A percentile compares a stretch with the other conserved stretches of the same genome.
phyloP scores from a whole-genome alignment of 2,888 invertebrate species.

The Drosophila neonasuta region DNA sequence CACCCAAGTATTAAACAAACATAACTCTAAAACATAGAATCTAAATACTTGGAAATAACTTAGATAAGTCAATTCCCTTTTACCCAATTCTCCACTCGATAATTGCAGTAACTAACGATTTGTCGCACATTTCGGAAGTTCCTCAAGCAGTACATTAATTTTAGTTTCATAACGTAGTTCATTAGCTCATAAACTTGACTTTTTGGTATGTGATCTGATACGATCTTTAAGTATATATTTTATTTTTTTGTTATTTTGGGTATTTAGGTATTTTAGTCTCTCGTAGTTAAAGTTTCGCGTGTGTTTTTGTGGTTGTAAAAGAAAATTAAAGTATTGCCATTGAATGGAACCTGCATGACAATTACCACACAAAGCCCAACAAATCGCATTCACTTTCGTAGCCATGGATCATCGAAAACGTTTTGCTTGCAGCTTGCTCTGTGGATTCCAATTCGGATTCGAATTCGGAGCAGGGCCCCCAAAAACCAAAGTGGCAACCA shows the following conservation, averaged over 20 bases:
- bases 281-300: constrained; percentile 23
- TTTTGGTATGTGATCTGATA: constrained; percentile 9
- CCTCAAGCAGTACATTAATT: neutral
- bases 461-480: constrained; percentile 32
- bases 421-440: neutral
- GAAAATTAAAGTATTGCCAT: constrained; percentile 63
- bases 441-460: constrained; percentile 10
- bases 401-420: constrained; percentile 34
- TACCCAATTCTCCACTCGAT: neutral
- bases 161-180: constrained; percentile 1
- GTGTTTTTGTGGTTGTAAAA: constrained; percentile 42
- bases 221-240: constrained; percentile 14
- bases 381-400: constrained; percentile 71
- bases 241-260: neutral
- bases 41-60: no score
- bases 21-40: no score
- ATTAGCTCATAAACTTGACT: constrained; percentile 16
- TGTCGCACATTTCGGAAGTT: neutral
- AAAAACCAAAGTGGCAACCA: constrained; percentile 13
- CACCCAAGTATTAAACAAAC: no score
- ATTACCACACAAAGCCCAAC: constrained; percentile 43
- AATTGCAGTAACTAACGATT: neutral
- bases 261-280: constrained; percentile 9
- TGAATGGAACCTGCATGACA: constrained; percentile 64
- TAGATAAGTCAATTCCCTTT: neutral